Evolutionary conservation across 2,888 invertebrate species (phyloP), one percentile per base, ranked within the genome.

Genomic region (Gisinianus flammeolus): DNA sequence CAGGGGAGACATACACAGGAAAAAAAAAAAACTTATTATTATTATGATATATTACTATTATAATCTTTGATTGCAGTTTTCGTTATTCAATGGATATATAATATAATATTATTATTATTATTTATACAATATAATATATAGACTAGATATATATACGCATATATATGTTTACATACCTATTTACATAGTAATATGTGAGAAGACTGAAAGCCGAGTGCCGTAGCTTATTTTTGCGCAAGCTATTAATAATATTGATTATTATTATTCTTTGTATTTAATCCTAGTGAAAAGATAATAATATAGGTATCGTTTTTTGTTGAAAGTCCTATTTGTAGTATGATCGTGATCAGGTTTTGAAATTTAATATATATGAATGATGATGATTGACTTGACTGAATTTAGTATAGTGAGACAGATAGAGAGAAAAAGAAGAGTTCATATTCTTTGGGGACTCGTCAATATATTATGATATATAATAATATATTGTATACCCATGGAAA

Each of bases 181-280:
- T 24, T 62, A 62, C 35, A 35, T 44, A n/a, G n/a, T 44, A 44
- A 2, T 44, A 44, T 44, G 71, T 71, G 71, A 71, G 71, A 71
- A 71, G 71, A 71, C 71, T 71, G 71, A 71, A 71, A 54, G 71
- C 19, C 56, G 70, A 56, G 68, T 68, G 68, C 33, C 24, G 33
- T 22, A 44, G 68, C 68, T 28, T 24, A 64, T 19, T 44, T n/a
- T 44, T 26, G 62, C 62, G 62, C 62, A 44, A 44, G 44, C 44
- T 64, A 64, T 64, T n/a, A 64, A 28, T 64, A 64, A 24, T 64
- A 64, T 28, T 64, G 16, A 64, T 64, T 64, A 64, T 6, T 16
- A 44, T 44, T 16, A 44, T 44, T 16, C 12, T 44, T 44, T 44
- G 44, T 44, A 44, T 44, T 44, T 44, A 44, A 44, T 44, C 44